Conservation (phyloP, 1,140 invertebrate species). For the Drosophila subobscura region DNA sequence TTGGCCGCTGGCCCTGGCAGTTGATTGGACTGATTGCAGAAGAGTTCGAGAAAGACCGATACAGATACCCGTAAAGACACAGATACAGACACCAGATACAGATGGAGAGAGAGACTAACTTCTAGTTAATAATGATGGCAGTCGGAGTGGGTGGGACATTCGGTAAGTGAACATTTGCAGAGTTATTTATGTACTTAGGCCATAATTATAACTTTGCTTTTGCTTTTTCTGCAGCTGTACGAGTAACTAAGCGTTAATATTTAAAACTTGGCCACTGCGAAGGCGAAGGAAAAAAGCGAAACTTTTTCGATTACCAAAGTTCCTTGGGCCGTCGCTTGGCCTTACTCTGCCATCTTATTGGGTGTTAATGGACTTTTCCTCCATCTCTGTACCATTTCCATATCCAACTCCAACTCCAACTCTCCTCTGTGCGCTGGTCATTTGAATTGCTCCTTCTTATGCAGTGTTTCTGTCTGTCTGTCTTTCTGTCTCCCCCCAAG, state of each 20-base stretch:
- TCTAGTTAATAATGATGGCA: background rate
- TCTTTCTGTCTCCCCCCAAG: background rate
- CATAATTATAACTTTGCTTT: slow-evolving; percentile 79
- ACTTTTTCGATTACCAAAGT: slow-evolving; percentile 77
- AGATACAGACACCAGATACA: too few species aligned
- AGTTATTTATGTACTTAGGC: slow-evolving; percentile 75
- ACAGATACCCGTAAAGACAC: too few species aligned
- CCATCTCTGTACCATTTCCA: slow-evolving; percentile 3
- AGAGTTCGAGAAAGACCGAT: background rate
- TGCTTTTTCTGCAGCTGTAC: slow-evolving; percentile 53
- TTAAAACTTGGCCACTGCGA: slow-evolving; percentile 63
- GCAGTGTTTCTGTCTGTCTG: slow-evolving; percentile 24
- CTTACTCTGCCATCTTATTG: slow-evolving; percentile 61
- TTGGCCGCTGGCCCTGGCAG: slow-evolving; percentile 69
- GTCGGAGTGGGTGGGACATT: background rate
- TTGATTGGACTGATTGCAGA: slow-evolving; percentile 53
- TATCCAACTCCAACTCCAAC: background rate
- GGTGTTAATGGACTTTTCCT: slow-evolving; percentile 75
- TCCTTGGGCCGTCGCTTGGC: slow-evolving; percentile 26
- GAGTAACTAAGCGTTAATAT: slow-evolving; percentile 77
- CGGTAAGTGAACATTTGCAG: slow-evolving; percentile 47
- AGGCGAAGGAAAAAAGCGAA: slow-evolving; percentile 40
- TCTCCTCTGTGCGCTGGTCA: slow-evolving; percentile 50
- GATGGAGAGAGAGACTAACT: too few species aligned
- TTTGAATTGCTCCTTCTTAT: slow-evolving; percentile 77